A percentile compares a stretch with the other conserved stretches of the same genome.
These are phyloP conservation scores for Lota lota DNA, from an alignment of 2,113 vertebrate genomes.

Conservation along the genomic window DNA sequence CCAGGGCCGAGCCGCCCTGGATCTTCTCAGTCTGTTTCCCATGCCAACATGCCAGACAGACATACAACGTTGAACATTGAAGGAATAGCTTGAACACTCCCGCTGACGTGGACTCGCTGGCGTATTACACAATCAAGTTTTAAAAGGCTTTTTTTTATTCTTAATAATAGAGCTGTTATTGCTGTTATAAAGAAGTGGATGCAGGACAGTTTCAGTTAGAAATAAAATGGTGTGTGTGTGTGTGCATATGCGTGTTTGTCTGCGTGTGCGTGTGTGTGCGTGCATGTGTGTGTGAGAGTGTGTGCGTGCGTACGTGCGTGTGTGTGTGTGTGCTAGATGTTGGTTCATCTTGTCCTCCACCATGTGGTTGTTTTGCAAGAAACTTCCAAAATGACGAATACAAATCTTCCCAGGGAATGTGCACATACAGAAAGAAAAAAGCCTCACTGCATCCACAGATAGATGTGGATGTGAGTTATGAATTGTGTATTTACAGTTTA, in stretches of 20 bases:
- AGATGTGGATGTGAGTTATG: not conserved
- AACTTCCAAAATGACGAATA: not conserved
- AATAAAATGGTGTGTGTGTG: conserved; percentile 17
- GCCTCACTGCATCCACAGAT: not conserved
- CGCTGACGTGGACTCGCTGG: conserved; percentile 30
- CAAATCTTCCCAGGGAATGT: not conserved
- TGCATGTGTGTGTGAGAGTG: conserved; percentile 1
- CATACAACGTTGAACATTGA: no score
- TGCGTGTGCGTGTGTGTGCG: conserved; percentile 1
- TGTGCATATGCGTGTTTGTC: conserved; percentile 6
- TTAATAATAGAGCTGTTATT: conserved; percentile 14
- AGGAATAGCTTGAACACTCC: conserved; percentile 11
- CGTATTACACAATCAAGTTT: conserved; percentile 57
- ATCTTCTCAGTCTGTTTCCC: no score
- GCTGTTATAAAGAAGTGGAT: conserved; percentile 35
- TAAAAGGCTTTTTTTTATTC: conserved; percentile 39
- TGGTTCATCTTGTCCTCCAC: not conserved
- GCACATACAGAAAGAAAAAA: not conserved
- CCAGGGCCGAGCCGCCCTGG: no score
- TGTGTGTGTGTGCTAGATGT: not conserved
- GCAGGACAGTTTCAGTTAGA: not conserved
- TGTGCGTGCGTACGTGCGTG: not conserved
- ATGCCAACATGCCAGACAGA: no score
- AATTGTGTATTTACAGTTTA: not conserved
- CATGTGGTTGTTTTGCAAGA: not conserved